Evolutionary conservation across 2,113 vertebrate genomes (phyloP), one percentile per base, ranked within the genome.

Genomic region (Tretioscincus oriximinensis): DNA sequence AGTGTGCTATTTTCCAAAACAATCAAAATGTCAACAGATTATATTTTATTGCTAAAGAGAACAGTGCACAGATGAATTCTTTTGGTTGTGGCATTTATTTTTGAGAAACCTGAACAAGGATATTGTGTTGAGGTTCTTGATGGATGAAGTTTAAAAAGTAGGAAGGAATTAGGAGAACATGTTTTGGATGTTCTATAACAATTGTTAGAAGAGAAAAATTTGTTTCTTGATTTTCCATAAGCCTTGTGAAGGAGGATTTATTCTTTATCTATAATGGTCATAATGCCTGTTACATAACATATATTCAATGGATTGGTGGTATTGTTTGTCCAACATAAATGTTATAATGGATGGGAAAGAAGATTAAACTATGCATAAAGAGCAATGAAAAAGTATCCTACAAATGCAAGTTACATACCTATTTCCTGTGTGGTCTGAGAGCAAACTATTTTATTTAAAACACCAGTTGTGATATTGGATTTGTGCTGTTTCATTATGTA

Each of bases 21-120:
- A 83, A 84, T 81, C 79, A 85, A 90, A 90, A 87, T 61, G 66
- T 86, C 84, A 88, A 35, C 71, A 87, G 54, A 7, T 84, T 76
- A 18, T 18, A 85, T 78, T 86, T 80, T 78, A 78, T 67, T 0
- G 0, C 72, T 86, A 60, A 84, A 88, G 31, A 69, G 78, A 86
- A 86, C 41, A 26, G 2, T 24, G 65, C 58, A 81, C 68, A 84
- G 78, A 10, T 68, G 73, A 84, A 78, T 76, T 1, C 28, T 85
- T 86, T 83, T 51, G 83, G 41, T 12, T 6, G 31, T 84, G 45
- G 12, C 49, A 74, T 72, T 85, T 83, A 65, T 8, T 88, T 88
- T 71, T 66, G 47, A 85, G 41, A 90, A 83, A 74, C 20, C 20
- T 28, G 61, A 45, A 80, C 24, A 31, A 47, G 41, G 8, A 11